Evolutionary conservation across 2,888 invertebrate species (phyloP).

Genomic region (Lymantria dispar): DNA sequence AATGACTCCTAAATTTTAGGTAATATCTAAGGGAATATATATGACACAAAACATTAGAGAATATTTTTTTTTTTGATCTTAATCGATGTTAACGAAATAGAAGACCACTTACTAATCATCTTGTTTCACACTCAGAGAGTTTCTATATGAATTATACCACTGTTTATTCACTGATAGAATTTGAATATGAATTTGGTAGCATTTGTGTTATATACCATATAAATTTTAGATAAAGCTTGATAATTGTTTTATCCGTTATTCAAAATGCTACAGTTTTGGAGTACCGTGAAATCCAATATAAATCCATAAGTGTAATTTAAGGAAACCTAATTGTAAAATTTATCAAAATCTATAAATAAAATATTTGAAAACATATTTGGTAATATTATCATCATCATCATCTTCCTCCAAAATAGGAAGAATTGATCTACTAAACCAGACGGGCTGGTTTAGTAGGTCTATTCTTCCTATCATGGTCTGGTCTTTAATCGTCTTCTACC

Average conservation of each 20-base stretch:
- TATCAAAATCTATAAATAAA: too few species aligned
- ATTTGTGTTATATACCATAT: background rate
- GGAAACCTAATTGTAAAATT: too few species aligned
- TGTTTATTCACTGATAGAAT: background rate
- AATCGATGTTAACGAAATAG: background rate
- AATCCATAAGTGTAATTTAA: background rate
- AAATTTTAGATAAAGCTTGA: background rate
- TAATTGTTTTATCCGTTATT: background rate
- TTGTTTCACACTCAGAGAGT: conserved; percentile 6
- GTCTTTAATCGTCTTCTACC: too few species aligned
- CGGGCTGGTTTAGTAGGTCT: too few species aligned
- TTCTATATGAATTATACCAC: background rate
- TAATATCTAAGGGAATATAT: too few species aligned
- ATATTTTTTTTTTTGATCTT: background rate
- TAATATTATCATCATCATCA: too few species aligned
- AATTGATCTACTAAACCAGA: too few species aligned
- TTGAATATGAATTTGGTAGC: background rate
- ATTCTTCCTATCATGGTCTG: too few species aligned
- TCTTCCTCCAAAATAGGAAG: too few species aligned
- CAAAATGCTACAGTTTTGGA: background rate
- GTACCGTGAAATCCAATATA: background rate
- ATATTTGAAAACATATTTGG: too few species aligned
- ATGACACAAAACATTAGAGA: too few species aligned
- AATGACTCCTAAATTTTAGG: too few species aligned
- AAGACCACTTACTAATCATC: conserved; percentile 1